Conservation (phyloP, 2,888 invertebrate genomes). For the Philhelius pedissequus region DNA sequence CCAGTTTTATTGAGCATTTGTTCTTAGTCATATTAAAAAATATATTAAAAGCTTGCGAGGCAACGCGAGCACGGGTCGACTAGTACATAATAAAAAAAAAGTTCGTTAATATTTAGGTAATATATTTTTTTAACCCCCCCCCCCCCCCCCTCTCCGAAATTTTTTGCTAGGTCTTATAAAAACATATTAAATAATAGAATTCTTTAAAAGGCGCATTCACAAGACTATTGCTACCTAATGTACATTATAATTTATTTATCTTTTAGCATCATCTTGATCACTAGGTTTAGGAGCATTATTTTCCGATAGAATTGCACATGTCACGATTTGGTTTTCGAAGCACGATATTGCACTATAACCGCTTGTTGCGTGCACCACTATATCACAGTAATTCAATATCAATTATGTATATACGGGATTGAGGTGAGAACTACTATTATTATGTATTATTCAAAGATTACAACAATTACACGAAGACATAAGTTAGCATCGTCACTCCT, state of each 20-base stretch:
- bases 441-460: not conserved
- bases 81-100: no score
- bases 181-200: no score
- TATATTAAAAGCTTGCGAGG: no score
- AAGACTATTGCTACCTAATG: no score
- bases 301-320: conserved; percentile 55
- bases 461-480: not conserved
- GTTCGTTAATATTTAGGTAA: no score
- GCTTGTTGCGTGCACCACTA: conserved; percentile 49
- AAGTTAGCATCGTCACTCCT: not conserved
- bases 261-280: conserved; percentile 50
- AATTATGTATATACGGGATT: conserved; percentile 15
- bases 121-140: no score
- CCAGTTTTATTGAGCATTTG: no score
- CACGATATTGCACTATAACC: conserved; percentile 66
- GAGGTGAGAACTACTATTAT: not conserved
- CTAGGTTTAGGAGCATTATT: conserved; percentile 30
- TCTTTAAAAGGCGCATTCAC: no score
- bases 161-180: no score
- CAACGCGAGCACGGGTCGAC: no score
- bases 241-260: conserved; percentile 4
- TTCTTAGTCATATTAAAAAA: no score
- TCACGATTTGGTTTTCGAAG: conserved; percentile 55
- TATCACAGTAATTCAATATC: conserved; percentile 52
- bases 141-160: no score